Conservation (phyloP, 2,113 vertebrate genomes). For the Enhydra lutris region DNA sequence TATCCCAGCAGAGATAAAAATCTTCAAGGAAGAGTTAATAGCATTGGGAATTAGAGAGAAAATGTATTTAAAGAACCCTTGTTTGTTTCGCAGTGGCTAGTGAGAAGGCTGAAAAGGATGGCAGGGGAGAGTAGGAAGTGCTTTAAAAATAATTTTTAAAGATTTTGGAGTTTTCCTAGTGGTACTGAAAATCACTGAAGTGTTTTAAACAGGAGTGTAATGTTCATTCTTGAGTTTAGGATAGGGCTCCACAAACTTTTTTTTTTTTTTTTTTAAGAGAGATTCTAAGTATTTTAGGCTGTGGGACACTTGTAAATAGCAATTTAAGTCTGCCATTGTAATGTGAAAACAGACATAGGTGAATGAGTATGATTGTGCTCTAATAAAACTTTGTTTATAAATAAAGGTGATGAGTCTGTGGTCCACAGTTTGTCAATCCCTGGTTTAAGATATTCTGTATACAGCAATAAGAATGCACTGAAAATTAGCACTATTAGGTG, state of each 20-base stretch:
- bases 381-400: not conserved
- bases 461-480: not conserved
- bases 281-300: not conserved
- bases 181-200: not conserved
- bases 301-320: not conserved
- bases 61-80: not conserved
- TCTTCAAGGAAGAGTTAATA: not conserved
- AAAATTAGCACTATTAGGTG: not conserved
- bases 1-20: not conserved
- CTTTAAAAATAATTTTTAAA: not conserved
- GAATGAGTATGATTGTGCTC: not conserved
- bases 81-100: not conserved
- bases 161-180: not conserved
- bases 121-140: not conserved
- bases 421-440: not conserved
- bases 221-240: not conserved
- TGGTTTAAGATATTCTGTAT: not conserved
- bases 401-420: not conserved
- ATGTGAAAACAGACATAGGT: not conserved
- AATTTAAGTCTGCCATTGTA: not conserved
- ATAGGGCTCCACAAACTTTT: not conserved
- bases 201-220: not conserved
- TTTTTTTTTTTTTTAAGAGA: not conserved
- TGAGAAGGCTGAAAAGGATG: not conserved
- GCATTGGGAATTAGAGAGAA: not conserved